Evolutionary conservation across 1,140 invertebrate genomes (phyloP).

Genomic region (Plodia interpunctella): DNA sequence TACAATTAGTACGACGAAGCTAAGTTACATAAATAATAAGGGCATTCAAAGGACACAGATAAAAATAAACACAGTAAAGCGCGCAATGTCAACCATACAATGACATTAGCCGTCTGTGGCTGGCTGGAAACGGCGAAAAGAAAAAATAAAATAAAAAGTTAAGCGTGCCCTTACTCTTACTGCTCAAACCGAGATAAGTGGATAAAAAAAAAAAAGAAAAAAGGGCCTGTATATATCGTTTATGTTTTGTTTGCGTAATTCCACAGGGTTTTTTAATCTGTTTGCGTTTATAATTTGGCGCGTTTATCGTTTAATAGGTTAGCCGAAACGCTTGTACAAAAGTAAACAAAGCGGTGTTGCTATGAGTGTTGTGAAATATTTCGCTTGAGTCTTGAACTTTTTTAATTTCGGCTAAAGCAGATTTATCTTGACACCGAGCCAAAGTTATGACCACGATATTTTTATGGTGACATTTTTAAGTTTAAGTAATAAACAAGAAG

Average conservation of each 20-base stretch:
- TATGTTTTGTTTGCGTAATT: constrained; percentile 1
- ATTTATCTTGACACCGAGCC: neutral
- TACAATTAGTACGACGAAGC: no score
- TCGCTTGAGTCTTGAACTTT: neutral
- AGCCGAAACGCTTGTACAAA: neutral
- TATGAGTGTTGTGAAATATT: neutral
- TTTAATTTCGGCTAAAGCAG: neutral
- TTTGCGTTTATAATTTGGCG: constrained; percentile 8
- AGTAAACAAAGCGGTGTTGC: neutral
- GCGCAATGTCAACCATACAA: neutral
- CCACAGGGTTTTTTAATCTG: constrained; percentile 13
- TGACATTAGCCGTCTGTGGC: neutral
- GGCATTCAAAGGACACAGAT: neutral
- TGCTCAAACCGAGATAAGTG: constrained; percentile 11
- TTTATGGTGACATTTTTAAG: neutral
- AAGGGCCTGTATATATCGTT: neutral
- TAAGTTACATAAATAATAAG: neutral
- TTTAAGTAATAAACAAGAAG: no score
- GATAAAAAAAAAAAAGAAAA: neutral
- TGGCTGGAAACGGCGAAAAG: neutral
- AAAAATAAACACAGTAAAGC: neutral
- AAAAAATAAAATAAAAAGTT: neutral
- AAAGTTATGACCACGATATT: neutral
- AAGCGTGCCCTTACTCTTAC: neutral
- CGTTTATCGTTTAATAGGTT: constrained; percentile 10